Evolutionary conservation across 2,888 invertebrate species (phyloP), one percentile per base, ranked within the genome.

Genomic region (Brachyopa scutellaris): DNA sequence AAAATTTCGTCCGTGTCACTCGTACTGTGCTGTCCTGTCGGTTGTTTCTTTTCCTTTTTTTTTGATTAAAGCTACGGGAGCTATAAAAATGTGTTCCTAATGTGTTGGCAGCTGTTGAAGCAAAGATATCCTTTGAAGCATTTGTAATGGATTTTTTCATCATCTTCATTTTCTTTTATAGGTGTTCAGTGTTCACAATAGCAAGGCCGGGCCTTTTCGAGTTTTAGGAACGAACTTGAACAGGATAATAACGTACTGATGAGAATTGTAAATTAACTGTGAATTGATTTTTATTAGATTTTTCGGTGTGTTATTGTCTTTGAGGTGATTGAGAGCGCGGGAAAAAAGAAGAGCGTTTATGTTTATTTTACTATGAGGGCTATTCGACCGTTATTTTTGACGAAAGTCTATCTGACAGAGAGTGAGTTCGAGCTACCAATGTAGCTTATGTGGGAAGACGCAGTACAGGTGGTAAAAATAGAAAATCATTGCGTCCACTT

Each of bases 51-150:
- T 33, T 15, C 31, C n/a, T n/a, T n/a, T 33, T 59, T 13, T 67
- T 67, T 72, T 74, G 67, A 80, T 79, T 67, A 26, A 57, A 13
- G 62, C 45, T n/a, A n/a, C 40, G 8, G 61, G 11, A 3, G 33
- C 79, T 55, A 74, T 79, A 74, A 79, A 79, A 79, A 26, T 55
- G 45, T 55, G 40, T 38, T 53, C 53, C 74, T 74, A 55, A 61
- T 45, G 67, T 74, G 33, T 55, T 74, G 74, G 74, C 79, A 79
- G 79, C 74, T 79, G 79, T 76, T 62, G 69, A 70, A 62, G 59
- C 38, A 59, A 19, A 36, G 53, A 62, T 62, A 61, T 36, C 15
- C 21, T 33, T 6, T 15, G 8, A 13, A 29, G 21, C 11, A 3
- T 11, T 11, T 31, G 15, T 8, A 15, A 26, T 31, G 15, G 53